Evolutionary conservation across 2,113 vertebrate species (phyloP).

Genomic region (Macquaria australasica): DNA sequence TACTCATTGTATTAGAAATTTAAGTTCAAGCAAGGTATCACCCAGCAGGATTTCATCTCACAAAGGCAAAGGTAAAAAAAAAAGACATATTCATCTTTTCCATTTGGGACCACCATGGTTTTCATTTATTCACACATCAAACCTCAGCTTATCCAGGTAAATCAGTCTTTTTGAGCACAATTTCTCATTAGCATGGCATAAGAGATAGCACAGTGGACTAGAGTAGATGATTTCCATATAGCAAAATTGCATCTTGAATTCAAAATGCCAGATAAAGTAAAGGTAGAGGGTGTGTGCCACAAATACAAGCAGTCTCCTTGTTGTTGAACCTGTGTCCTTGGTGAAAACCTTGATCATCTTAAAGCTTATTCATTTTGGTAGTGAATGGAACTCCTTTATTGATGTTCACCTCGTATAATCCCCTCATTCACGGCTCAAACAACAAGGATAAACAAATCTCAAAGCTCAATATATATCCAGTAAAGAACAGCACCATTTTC

Average conservation of each 20-base stretch:
- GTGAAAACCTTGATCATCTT: not conserved
- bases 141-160: conserved; percentile 16
- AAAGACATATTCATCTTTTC: conserved; percentile 20
- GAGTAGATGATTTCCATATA: not conserved
- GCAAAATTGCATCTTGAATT: conserved; percentile 16
- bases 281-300: not conserved
- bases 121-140: conserved; percentile 41
- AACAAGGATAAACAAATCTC: not conserved
- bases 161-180: conserved; percentile 17
- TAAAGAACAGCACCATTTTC: not conserved
- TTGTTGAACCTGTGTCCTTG: conserved; percentile 4
- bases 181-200: conserved; percentile 36
- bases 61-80: conserved; percentile 8
- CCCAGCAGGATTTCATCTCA: conserved; percentile 5
- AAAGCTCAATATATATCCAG: not conserved
- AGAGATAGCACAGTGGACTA: not conserved
- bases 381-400: conserved; percentile 1
- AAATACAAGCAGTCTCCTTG: not conserved
- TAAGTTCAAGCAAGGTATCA: not conserved
- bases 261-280: not conserved
- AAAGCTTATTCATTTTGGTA: conserved; percentile 2
- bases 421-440: not conserved
- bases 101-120: not conserved
- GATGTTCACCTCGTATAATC: conserved; percentile 11
- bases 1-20: not conserved